phyloP scores from a whole-genome alignment of 1,140 invertebrate species.

The Hyles vespertilio region DNA sequence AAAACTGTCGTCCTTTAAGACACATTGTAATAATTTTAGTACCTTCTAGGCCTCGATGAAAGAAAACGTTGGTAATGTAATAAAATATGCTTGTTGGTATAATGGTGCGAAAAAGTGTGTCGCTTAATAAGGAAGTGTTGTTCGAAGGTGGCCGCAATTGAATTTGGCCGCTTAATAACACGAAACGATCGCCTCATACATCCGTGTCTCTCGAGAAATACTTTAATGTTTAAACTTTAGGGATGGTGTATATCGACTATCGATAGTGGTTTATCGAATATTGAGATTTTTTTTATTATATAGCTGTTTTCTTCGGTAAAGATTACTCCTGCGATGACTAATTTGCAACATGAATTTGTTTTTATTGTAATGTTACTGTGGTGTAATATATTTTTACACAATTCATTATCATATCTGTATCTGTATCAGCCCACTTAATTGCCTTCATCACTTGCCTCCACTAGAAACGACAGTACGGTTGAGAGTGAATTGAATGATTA shows the following conservation, averaged over 20 bases:
- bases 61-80: too few relatives aligned
- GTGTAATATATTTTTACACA: too few relatives aligned
- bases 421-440: too few relatives aligned
- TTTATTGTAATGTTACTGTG: too few relatives aligned
- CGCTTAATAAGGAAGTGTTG: conserved; percentile 30
- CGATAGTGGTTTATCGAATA: conserved; percentile 5
- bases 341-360: neutral
- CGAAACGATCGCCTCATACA: conserved; percentile 36
- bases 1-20: too few relatives aligned
- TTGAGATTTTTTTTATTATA: neutral
- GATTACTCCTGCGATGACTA: neutral
- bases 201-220: conserved; percentile 32
- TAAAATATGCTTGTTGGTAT: too few relatives aligned
- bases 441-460: too few relatives aligned
- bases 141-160: conserved; percentile 24
- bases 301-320: neutral
- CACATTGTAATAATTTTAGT: too few relatives aligned
- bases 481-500: too few relatives aligned
- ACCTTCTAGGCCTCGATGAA: too few relatives aligned
- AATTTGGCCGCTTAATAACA: conserved; percentile 33
- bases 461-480: too few relatives aligned
- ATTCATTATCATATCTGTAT: too few relatives aligned
- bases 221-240: conserved; percentile 39
- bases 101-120: conserved; percentile 11
- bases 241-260: conserved; percentile 14